Percentiles rank a stretch among this genome's conserved stretches.
phyloP scores from a whole-genome alignment of 2,113 vertebrate species.

The Hyla sarda region DNA sequence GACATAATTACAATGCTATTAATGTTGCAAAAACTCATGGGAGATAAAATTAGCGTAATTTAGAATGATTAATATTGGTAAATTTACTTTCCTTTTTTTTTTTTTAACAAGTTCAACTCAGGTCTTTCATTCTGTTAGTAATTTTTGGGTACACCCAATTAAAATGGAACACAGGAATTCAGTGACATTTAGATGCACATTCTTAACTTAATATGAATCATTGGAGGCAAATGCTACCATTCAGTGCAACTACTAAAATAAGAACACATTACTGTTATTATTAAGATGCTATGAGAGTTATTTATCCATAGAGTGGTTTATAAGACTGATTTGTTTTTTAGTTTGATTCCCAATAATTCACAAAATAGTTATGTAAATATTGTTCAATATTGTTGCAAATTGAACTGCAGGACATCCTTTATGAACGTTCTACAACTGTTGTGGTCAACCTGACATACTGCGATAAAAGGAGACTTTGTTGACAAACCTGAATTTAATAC shows the following conservation, averaged over 20 bases:
- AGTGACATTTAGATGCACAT: slow-evolving; percentile 13
- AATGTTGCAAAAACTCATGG: neutral
- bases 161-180: neutral
- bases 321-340: too few species aligned
- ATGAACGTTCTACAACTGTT: neutral
- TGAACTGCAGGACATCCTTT: neutral
- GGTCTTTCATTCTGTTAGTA: slow-evolving; percentile 11
- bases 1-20: neutral
- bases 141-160: neutral
- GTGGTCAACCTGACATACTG: too few species aligned
- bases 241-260: neutral
- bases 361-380: neutral
- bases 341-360: neutral
- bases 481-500: too few species aligned
- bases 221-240: neutral
- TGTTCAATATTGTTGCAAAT: neutral
- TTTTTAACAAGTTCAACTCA: neutral
- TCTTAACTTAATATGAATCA: neutral
- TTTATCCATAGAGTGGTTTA: neutral
- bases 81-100: neutral
- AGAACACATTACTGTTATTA: neutral
- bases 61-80: neutral
- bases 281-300: neutral
- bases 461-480: too few species aligned
- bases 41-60: neutral